Base-by-base conservation (phyloP, 2,797 vertebrate species). In the Brachymystax lenok region DNA sequence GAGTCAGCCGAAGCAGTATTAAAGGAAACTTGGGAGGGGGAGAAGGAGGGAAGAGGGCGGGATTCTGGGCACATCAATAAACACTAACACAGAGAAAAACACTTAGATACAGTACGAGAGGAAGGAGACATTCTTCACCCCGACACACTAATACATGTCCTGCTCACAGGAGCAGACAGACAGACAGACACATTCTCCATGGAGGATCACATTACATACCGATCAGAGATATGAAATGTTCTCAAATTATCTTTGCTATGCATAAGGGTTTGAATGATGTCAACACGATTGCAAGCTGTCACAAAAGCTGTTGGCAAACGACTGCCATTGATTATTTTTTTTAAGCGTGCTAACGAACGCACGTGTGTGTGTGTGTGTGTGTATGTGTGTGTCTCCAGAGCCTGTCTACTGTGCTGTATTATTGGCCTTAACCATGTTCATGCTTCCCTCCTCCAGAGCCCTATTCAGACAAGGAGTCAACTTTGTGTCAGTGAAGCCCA, bases 401-500 rank as follows among this genome's bases (percentile, higher is more conserved):
- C 24, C 64, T 30, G 14, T 56, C 19, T 56, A 56, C 14, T 17
- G 54, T n/a, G 16, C 52, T 54, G 52, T 54, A 19, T 56, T 16
- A 56, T n/a, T 19, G 14, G 16, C 54, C 6, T 4, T 56, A 56
- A 56, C 33, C 54, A 52, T 27, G 17, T 19, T 51, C 73, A 51
- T 50, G 12, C 19, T 56, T 33, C 10, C 50, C 30, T 12, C 28
- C 78, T 63, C 74, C 92, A 99, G 98, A 89, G 96, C 96, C 80
- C 96, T 95, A 93, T 98, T 97, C 0, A 96, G 94, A 1, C 90
- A 96, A 0, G 97, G 97, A 0, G 95, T 98, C 93, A 96, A 86
- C 92, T 96, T 98, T 77, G 78, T 89, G 30, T 92, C 95, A 0
- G 93, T 99, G 89, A 94, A 96, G 69, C 93, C 97, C 52, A 97